Base-by-base conservation (phyloP, 2,888 invertebrate species). In the Oscheius sp. region DNA sequence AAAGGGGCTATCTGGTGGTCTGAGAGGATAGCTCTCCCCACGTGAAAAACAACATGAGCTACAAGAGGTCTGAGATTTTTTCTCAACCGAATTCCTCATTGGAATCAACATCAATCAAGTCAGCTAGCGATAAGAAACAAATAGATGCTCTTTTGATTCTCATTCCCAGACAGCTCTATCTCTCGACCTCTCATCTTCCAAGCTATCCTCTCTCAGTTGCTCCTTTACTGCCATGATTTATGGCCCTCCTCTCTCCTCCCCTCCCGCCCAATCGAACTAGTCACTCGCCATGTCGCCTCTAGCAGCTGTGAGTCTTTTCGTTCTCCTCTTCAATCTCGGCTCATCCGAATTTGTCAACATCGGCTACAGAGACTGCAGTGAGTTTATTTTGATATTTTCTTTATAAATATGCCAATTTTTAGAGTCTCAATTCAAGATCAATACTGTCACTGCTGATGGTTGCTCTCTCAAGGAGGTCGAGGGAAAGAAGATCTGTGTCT, bases 401-500 rank as follows among this genome's bases (percentile, higher is more conserved):
- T 12, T 2, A 45, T 27, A 12, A 23, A 23, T n/a, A n/a, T n/a
- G n/a, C n/a, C n/a, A n/a, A n/a, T n/a, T 20, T 68, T 61, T 48
- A 68, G 68, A 68, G 20, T 58, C 61, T 4, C 39, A 61, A 23
- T 68, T 68, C 52, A 61, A 68, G 25, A 23, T 68, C 46, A 42
- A 48, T 15, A 42, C 48, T 4, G 68, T 68, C 27, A 27, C 20
- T 8, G 68, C 61, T 12, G 6, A n/a, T 17, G 68, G 68, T n/a
- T 68, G 68, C 46, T 29, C 25, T 3, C 34, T 68, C 27, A 68
- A 58, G 39, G 61, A 58, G 61, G 48, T 52, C 25, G 61, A 68
- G 29, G 70, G 71, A 25, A 74, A 73, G 57, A 74, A 71, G 29
- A 64, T 73, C 34, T 74, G 74, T 20, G 10, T 34, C 8, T 74